These are phyloP conservation scores for Troilus luridus DNA, from an alignment of 2,888 invertebrate genomes.

Conservation along the genomic window DNA sequence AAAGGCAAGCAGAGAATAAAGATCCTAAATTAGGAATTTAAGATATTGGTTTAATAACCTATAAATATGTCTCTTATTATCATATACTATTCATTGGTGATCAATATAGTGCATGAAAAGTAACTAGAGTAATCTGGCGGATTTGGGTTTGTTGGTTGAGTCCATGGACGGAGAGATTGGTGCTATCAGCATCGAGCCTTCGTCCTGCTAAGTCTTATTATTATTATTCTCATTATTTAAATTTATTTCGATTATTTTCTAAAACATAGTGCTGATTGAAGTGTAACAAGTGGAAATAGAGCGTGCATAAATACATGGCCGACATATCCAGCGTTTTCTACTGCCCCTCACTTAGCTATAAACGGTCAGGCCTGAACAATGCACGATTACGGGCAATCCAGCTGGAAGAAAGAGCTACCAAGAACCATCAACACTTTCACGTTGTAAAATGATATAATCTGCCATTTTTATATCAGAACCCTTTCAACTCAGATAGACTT, in stretches of 20 bases:
- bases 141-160: too few relatives aligned
- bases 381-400: neutral
- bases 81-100: too few relatives aligned
- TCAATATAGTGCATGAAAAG: too few relatives aligned
- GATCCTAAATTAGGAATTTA: too few relatives aligned
- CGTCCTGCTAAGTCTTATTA: too few relatives aligned
- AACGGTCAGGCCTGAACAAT: neutral
- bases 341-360: conserved; percentile 5
- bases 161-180: too few relatives aligned
- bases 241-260: neutral
- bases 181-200: too few relatives aligned
- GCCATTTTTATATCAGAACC: neutral
- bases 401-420: neutral
- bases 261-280: neutral
- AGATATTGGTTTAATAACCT: too few relatives aligned
- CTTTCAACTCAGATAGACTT: neutral
- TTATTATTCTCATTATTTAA: too few relatives aligned
- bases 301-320: neutral
- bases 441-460: conserved; percentile 11
- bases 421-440: conserved; percentile 6
- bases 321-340: neutral
- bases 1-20: too few relatives aligned
- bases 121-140: too few relatives aligned
- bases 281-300: neutral
- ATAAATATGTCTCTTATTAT: too few relatives aligned